Evolutionary conservation across 2,888 invertebrate genomes (phyloP).

Genomic region (Chrysolina oricalcia): DNA sequence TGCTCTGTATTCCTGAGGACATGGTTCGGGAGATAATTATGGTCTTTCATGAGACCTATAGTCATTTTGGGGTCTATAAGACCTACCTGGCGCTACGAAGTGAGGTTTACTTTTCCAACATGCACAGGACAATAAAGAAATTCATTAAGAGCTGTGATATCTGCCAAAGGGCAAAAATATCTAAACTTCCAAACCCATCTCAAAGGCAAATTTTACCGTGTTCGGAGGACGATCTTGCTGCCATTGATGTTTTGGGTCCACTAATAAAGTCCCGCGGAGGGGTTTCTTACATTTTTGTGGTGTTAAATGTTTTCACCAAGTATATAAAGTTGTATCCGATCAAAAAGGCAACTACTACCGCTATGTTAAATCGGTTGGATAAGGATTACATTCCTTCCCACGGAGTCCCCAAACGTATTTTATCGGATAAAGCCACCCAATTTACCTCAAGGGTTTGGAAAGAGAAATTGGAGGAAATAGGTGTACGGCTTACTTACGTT

Average conservation of each 20-base stretch:
- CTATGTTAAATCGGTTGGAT: not conserved
- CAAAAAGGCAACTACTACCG: too few species aligned
- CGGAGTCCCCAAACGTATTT: conserved; percentile 27
- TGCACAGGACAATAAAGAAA: not conserved
- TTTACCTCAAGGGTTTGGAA: conserved; percentile 47
- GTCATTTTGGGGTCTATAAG: not conserved
- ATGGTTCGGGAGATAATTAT: not conserved
- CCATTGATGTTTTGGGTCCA: conserved; percentile 29
- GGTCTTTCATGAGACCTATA: not conserved
- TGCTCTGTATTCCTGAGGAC: not conserved
- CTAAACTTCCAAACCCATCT: not conserved
- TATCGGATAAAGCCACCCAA: conserved; percentile 43
- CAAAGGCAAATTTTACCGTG: not conserved
- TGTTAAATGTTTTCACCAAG: too few species aligned
- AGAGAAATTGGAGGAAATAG: conserved; percentile 17
- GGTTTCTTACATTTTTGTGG: too few species aligned
- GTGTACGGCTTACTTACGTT: conserved; percentile 34
- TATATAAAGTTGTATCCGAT: too few species aligned
- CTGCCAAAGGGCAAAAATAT: conserved; percentile 39
- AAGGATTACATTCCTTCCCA: conserved; percentile 36
- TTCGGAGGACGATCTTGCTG: conserved; percentile 34
- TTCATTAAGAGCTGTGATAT: conserved; percentile 34
- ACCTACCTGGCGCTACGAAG: not conserved
- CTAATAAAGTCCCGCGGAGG: too few species aligned
- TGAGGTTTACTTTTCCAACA: not conserved